Evolutionary conservation across 2,888 invertebrate genomes (phyloP).

Genomic region (Lagria hirta): DNA sequence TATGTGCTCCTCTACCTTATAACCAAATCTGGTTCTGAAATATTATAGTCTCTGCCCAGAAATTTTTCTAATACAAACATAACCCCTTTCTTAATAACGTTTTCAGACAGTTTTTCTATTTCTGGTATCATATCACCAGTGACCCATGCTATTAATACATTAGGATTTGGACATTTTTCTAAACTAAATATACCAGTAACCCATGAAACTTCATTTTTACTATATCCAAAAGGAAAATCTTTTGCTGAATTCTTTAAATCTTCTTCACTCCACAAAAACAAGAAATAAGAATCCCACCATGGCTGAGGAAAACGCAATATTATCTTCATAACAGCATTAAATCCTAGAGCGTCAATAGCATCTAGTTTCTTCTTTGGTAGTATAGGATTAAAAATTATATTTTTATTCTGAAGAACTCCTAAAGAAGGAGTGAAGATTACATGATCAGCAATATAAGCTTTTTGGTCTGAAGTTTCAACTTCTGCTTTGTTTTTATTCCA

Average conservation of each 20-base stretch:
- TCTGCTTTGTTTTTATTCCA: neutral
- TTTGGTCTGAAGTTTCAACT: conserved; percentile 1
- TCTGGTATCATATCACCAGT: conserved; percentile 8
- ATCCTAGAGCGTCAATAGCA: conserved; percentile 5
- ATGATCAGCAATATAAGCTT: neutral
- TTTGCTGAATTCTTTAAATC: conserved; percentile 1
- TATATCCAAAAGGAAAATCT: too few relatives aligned
- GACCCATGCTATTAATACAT: conserved; percentile 7
- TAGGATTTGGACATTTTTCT: too few relatives aligned
- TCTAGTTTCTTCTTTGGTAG: neutral
- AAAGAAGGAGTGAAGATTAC: conserved; percentile 8
- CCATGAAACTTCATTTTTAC: conserved; percentile 2
- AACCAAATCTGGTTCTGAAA: conserved; percentile 2
- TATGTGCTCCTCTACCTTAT: too few relatives aligned
- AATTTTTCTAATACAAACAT: conserved; percentile 5
- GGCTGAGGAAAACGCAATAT: neutral
- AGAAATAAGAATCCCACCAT: conserved; percentile 9
- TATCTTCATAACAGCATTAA: conserved; percentile 7
- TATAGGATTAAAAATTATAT: conserved; percentile 1
- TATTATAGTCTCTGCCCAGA: conserved; percentile 1
- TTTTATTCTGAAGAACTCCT: conserved; percentile 2
- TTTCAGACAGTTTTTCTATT: conserved; percentile 7
- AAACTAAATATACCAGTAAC: too few relatives aligned
- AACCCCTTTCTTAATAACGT: conserved; percentile 1
- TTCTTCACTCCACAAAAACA: conserved; percentile 7